These are phyloP conservation scores for Atherinosoma microstoma DNA, from an alignment of 2,797 vertebrate species.

Conservation along the genomic window DNA sequence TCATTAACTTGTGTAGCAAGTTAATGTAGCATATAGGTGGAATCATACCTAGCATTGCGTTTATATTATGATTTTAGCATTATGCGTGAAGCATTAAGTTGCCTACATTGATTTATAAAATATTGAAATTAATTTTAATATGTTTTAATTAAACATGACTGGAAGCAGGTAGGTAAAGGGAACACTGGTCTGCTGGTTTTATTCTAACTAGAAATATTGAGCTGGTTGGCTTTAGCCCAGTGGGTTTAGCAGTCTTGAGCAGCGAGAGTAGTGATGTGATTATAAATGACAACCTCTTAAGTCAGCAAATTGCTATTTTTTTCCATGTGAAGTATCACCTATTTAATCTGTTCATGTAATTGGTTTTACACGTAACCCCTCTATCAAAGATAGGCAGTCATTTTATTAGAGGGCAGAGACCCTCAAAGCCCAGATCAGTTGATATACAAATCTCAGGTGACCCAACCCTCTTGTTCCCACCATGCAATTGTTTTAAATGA, in stretches of 20 bases:
- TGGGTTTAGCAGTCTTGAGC: not conserved
- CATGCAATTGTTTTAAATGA: not conserved
- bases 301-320: too few relatives aligned
- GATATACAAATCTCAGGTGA: not conserved
- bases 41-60: too few relatives aligned
- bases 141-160: not conserved
- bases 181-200: not conserved
- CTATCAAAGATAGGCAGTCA: not conserved
- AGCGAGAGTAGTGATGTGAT: too few relatives aligned
- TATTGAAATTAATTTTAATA: not conserved
- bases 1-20: too few relatives aligned
- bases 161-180: not conserved
- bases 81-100: too few relatives aligned
- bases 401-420: not conserved
- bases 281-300: too few relatives aligned
- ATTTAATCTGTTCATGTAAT: too few relatives aligned
- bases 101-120: too few relatives aligned
- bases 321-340: too few relatives aligned
- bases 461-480: not conserved
- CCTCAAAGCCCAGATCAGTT: not conserved
- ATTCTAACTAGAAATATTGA: not conserved
- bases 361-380: not conserved
- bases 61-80: too few relatives aligned
- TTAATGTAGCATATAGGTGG: too few relatives aligned
- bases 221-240: not conserved